phyloP scores from a whole-genome alignment of 2,888 invertebrate species.

The Marasmarcha lunaedactyla region DNA sequence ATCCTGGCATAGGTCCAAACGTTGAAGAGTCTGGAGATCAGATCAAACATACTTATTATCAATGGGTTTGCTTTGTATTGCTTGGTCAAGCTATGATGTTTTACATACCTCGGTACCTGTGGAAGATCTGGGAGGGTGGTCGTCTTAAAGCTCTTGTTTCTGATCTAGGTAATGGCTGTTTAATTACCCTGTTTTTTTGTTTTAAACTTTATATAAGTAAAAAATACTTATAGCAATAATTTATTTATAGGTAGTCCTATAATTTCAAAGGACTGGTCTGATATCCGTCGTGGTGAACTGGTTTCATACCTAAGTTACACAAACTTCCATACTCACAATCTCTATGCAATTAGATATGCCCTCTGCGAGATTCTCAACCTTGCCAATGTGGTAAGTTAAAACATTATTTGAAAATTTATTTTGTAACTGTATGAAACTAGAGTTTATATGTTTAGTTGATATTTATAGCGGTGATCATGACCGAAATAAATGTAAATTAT shows the following conservation, averaged over 20 bases:
- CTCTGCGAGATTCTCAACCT: constrained; percentile 82
- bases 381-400: constrained; percentile 74
- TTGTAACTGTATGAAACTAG: too few species aligned
- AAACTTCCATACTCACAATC: constrained; percentile 69
- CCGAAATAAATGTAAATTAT: constrained; percentile 1
- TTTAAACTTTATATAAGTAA: constrained; percentile 7
- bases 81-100: constrained; percentile 76
- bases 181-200: not conserved
- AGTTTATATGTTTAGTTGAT: not conserved
- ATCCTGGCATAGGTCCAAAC: constrained; percentile 61
- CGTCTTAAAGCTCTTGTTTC: constrained; percentile 70
- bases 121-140: constrained; percentile 80
- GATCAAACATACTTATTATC: constrained; percentile 75
- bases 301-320: constrained; percentile 69
- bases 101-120: constrained; percentile 77
- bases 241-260: constrained; percentile 57
- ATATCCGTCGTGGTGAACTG: constrained; percentile 63
- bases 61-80: constrained; percentile 79
- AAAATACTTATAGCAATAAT: too few species aligned
- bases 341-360: constrained; percentile 75
- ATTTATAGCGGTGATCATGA: not conserved
- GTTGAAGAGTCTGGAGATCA: constrained; percentile 41
- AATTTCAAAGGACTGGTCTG: constrained; percentile 67
- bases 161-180: constrained; percentile 72
- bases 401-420: not conserved